Evolutionary conservation across 2,888 invertebrate genomes (phyloP).

Genomic region (Xylota segnis): DNA sequence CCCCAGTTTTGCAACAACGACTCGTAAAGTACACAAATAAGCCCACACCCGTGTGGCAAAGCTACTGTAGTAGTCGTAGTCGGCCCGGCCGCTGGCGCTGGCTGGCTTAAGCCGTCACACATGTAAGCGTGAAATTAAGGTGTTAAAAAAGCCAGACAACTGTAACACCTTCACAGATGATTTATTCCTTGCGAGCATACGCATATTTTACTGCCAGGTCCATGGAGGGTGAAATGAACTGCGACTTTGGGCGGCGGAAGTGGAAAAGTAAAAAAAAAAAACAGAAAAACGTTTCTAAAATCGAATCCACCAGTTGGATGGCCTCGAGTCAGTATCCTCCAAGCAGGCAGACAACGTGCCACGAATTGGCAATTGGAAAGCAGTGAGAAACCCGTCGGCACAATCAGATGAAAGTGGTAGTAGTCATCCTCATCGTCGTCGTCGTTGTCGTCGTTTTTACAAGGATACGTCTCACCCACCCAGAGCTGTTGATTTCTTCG

Average conservation of each 20-base stretch:
- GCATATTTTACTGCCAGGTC: conserved; percentile 68
- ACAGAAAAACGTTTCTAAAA: conserved; percentile 72
- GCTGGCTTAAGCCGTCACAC: conserved; percentile 71
- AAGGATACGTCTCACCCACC: conserved; percentile 1
- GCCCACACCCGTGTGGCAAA: conserved; percentile 7
- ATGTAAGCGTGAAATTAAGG: conserved; percentile 77
- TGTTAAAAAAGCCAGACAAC: conserved; percentile 77
- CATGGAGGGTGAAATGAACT: conserved; percentile 72
- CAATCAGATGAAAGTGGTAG: conserved; percentile 56
- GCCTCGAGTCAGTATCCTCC: conserved; percentile 36
- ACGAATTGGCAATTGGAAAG: conserved; percentile 65
- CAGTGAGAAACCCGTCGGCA: conserved; percentile 33
- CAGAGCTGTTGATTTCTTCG: conserved; percentile 21
- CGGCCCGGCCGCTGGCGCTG: background rate
- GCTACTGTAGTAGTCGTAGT: conserved; percentile 30
- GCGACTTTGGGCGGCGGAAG: conserved; percentile 28
- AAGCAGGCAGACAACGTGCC: conserved; percentile 63
- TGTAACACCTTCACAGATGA: conserved; percentile 77
- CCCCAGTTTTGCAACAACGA: conserved; percentile 57
- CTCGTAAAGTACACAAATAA: conserved; percentile 56
- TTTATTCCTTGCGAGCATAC: conserved; percentile 70
- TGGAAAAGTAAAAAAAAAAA: conserved; percentile 61
- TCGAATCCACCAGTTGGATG: conserved; percentile 76
- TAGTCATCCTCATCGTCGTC: conserved; percentile 20
- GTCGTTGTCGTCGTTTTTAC: conserved; percentile 18